Evolutionary conservation across 2,888 invertebrate species (phyloP), one percentile per base, ranked within the genome.

Genomic region (Chalcis sispes): DNA sequence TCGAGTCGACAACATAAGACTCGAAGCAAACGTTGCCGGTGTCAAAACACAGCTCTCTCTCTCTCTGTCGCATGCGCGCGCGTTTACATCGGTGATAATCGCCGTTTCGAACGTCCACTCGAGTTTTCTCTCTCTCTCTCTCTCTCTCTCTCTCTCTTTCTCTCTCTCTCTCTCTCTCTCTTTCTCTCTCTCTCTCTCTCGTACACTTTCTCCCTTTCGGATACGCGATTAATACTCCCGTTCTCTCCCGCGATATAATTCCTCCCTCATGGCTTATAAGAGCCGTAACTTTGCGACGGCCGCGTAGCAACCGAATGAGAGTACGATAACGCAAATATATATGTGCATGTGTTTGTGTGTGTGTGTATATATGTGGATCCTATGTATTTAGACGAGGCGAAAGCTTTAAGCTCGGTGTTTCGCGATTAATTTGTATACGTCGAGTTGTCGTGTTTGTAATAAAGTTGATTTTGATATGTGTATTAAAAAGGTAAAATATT

Each of bases 161-260:
- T 27, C 18, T 54, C 18, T 25, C 23, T 15, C 10, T 18, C 27
- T 20, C 27, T 18, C n/a, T 15, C 7, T n/a, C n/a, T 25, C 42
- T 18, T 15, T 25, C 46, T 32, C 54, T 27, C 18, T 54, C 18
- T 25, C 23, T n/a, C n/a, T n/a, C n/a, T n/a, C n/a, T n/a, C n/a
- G n/a, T n/a, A n/a, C n/a, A n/a, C n/a, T n/a, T n/a, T 15, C 10
- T 18, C 27, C 25, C 27, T 18, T 36, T 59, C 29, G 27, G 29
- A 42, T 10, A 20, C 64, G 64, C 69, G 70, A 48, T 62, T 75
- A 75, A 75, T 69, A 64, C 69, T n/a, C 42, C n/a, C n/a, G n/a
- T n/a, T n/a, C n/a, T n/a, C n/a, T n/a, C n/a, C n/a, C n/a, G n/a
- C n/a, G n/a, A n/a, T n/a, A n/a, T n/a, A n/a, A n/a, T n/a, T n/a